Conservation (phyloP, 1,140 invertebrate genomes). For the Lepidurus apus region DNA sequence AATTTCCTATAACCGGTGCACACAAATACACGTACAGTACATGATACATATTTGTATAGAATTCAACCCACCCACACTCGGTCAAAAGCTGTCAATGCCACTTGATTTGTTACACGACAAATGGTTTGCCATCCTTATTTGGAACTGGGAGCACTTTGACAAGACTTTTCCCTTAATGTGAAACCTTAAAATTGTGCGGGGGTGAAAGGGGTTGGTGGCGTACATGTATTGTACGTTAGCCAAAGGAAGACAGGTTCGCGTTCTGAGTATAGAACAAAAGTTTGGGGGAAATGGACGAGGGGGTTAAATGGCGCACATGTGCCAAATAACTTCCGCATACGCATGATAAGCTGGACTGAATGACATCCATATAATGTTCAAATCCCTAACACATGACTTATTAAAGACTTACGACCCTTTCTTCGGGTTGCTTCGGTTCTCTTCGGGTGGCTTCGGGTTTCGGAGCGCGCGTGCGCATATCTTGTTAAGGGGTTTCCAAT, state of each 20-base stretch:
- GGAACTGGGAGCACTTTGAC: background rate
- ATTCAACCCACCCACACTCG: background rate
- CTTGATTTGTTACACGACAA: conserved; percentile 19
- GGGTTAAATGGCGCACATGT: conserved; percentile 9
- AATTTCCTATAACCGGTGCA: too few relatives aligned
- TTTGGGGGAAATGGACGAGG: background rate
- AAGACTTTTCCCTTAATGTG: conserved; percentile 3
- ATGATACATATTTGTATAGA: too few relatives aligned
- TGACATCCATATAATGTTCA: conserved; percentile 16
- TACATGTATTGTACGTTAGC: background rate
- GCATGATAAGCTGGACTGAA: conserved; percentile 21
- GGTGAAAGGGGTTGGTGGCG: background rate
- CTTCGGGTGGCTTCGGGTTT: too few relatives aligned
- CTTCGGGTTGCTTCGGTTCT: background rate
- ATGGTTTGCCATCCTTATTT: conserved; percentile 4
- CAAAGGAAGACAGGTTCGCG: background rate
- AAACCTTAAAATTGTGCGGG: background rate
- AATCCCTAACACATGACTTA: conserved; percentile 19
- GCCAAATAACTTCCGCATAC: background rate
- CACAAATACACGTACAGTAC: too few relatives aligned
- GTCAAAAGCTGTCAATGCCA: background rate
- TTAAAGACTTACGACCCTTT: conserved; percentile 19
- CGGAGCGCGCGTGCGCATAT: too few relatives aligned
- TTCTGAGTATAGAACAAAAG: background rate
- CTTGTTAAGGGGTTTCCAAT: too few relatives aligned